Evolutionary conservation across 2,113 vertebrate genomes (phyloP).

Genomic region (Rhinolophus sinicus): DNA sequence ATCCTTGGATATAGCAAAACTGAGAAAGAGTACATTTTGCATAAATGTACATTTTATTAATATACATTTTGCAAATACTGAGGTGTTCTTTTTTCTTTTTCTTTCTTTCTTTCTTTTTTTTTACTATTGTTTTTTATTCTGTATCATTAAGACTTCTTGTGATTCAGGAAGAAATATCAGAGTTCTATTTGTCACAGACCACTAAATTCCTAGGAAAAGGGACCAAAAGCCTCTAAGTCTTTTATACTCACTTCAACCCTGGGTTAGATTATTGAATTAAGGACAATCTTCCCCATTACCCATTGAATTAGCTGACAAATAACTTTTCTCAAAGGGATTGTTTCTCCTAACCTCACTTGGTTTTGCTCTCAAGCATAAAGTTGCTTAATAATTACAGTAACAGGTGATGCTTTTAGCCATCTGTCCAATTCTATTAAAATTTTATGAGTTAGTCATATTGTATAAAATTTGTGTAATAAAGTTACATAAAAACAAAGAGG

Average conservation of each 20-base stretch:
- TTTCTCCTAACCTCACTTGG: not conserved
- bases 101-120: not conserved
- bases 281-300: not conserved
- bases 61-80: not conserved
- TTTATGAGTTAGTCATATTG: conserved; percentile 56
- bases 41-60: not conserved
- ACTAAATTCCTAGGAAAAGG: not conserved
- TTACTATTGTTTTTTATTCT: not conserved
- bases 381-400: conserved; percentile 49
- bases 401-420: conserved; percentile 54
- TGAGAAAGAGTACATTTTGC: not conserved
- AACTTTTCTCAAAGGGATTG: conserved; percentile 39
- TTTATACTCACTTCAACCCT: not conserved
- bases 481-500: conserved; percentile 38
- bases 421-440: conserved; percentile 44
- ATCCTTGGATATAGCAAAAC: not conserved
- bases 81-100: not conserved
- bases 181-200: not conserved
- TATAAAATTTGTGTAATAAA: conserved; percentile 54
- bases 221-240: not conserved
- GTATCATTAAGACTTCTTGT: conserved; percentile 15
- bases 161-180: not conserved
- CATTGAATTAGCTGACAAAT: conserved; percentile 23
- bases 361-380: conserved; percentile 45
- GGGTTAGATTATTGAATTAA: not conserved